Percentiles rank a stretch among this genome's conserved stretches.
Evolutionary conservation across 2,888 invertebrate genomes (phyloP).

Genomic region (Philaethria dido): DNA sequence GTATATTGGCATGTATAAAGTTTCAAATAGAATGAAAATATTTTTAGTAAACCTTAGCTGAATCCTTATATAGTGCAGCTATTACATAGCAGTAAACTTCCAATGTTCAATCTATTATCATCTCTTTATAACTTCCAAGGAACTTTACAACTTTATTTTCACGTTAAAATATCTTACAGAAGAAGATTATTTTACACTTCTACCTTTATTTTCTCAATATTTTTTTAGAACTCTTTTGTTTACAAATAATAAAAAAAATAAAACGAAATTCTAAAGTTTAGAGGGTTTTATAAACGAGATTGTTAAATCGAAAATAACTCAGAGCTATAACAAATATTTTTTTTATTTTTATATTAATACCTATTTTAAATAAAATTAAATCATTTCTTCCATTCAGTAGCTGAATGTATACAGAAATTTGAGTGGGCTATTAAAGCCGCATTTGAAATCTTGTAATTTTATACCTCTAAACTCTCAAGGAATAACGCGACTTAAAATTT

Average conservation of each 20-base stretch:
- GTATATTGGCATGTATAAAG: background rate
- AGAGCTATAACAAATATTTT: too few relatives aligned
- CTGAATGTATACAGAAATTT: background rate
- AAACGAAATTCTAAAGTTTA: too few relatives aligned
- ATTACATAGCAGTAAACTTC: conserved; percentile 27
- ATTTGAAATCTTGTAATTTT: conserved; percentile 72
- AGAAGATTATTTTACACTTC: conserved; percentile 21
- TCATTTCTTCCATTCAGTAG: background rate
- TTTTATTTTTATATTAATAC: too few relatives aligned
- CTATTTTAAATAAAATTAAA: too few relatives aligned
- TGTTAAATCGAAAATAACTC: too few relatives aligned
- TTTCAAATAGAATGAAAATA: conserved; percentile 9
- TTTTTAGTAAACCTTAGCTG: conserved; percentile 5
- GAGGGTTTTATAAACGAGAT: too few relatives aligned
- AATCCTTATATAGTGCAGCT: conserved; percentile 16
- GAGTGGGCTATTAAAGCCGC: conserved; percentile 61
- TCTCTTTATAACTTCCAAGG: conserved; percentile 30
- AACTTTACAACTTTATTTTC: conserved; percentile 32
- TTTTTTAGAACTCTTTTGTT: background rate
- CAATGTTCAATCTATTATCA: conserved; percentile 31
- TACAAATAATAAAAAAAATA: background rate
- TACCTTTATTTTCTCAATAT: background rate
- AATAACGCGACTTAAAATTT: conserved; percentile 75
- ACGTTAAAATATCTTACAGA: conserved; percentile 27
- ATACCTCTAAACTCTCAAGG: conserved; percentile 72